These are phyloP conservation scores for Haplochromis burtoni DNA, from an alignment of 2,113 vertebrate genomes.

Conservation along the genomic window DNA sequence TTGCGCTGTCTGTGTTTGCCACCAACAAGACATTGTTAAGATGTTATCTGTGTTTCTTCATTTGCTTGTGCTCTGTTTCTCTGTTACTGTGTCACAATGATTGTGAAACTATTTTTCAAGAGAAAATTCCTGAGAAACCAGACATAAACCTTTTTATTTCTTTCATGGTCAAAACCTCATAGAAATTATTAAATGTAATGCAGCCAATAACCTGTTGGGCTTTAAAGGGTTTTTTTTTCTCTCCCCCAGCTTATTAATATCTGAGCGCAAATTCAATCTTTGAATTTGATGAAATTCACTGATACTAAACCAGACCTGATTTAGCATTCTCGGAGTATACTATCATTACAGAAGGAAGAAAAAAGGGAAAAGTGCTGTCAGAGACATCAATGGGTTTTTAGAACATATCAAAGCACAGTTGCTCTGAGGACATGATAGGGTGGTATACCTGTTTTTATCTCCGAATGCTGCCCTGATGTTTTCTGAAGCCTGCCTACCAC, in stretches of 20 bases:
- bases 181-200: not conserved
- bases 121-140: not conserved
- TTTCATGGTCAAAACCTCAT: not conserved
- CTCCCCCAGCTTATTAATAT: not conserved
- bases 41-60: not conserved
- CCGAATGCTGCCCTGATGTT: conserved; percentile 65
- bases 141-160: not conserved
- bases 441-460: conserved; percentile 71
- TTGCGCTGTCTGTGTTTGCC: not conserved
- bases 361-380: conserved; percentile 40
- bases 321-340: conserved; percentile 20
- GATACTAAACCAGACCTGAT: not conserved
- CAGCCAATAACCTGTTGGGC: not conserved
- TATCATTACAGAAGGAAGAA: conserved; percentile 10
- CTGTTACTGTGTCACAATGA: not conserved
- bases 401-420: conserved; percentile 69
- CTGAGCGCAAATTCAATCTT: not conserved
- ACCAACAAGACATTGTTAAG: not conserved
- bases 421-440: conserved; percentile 66
- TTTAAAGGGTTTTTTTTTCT: not conserved
- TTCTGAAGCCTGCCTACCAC: conserved; percentile 62
- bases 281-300: not conserved
- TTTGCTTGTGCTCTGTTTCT: not conserved
- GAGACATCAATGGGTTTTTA: conserved; percentile 61
- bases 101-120: not conserved